A percentile compares a stretch with the other conserved stretches of the same genome.
Evolutionary conservation across 2,888 invertebrate species (phyloP).

Genomic region (Leptura quadrifasciata): DNA sequence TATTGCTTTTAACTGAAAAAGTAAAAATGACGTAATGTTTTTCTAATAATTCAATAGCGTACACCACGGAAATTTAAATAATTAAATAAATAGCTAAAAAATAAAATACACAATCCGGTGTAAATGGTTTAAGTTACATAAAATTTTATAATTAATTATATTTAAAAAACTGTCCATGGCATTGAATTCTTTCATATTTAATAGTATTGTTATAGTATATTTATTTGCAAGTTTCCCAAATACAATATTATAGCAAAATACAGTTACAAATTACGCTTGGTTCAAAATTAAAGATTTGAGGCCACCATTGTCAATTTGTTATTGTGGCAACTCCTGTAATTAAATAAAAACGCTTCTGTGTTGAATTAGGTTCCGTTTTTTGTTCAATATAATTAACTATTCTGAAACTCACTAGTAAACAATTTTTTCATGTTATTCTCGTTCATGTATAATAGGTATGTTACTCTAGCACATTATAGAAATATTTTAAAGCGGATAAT

Average conservation of each 20-base stretch:
- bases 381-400: conserved; percentile 1
- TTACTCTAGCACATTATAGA: too few relatives aligned
- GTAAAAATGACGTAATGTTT: background rate
- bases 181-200: background rate
- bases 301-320: background rate
- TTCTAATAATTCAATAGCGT: background rate
- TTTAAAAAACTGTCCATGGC: background rate
- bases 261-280: background rate
- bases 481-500: too few relatives aligned
- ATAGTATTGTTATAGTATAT: background rate
- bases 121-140: background rate
- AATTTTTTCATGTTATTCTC: background rate
- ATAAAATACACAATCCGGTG: background rate
- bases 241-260: background rate
- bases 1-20: background rate
- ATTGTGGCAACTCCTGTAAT: background rate
- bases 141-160: background rate
- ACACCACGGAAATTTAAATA: background rate
- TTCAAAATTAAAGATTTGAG: background rate
- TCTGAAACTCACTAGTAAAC: background rate
- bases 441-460: too few relatives aligned
- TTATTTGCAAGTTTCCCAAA: background rate
- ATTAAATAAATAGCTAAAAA: background rate
- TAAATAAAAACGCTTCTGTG: conserved; percentile 1
- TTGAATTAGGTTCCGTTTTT: background rate